Conservation (phyloP, 1,140 invertebrate species). For the Uloborus diversus region DNA sequence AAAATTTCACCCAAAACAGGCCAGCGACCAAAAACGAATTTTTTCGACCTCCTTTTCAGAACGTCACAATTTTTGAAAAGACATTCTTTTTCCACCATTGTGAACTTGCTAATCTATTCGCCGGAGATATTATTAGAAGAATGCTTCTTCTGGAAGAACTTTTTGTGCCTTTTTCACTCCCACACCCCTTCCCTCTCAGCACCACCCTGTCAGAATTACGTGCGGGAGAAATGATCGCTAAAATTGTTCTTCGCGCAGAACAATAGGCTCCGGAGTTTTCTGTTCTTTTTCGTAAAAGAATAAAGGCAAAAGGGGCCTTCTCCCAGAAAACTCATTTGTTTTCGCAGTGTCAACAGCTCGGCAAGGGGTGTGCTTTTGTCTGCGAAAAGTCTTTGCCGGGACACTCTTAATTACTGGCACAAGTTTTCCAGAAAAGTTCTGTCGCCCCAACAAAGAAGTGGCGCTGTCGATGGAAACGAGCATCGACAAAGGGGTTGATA, state of each 20-base stretch:
- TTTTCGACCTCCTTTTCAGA: not conserved
- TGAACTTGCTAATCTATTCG: constrained; percentile 43
- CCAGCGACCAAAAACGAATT: not conserved
- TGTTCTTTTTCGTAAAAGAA: constrained; percentile 30
- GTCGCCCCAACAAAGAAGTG: constrained; percentile 10
- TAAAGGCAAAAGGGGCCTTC: not conserved
- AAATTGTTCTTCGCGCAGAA: constrained; percentile 44
- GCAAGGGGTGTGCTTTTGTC: constrained; percentile 2
- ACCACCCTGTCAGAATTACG: constrained; percentile 21
- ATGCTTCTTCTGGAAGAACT: not conserved
- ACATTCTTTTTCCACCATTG: constrained; percentile 11
- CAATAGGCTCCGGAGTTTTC: constrained; percentile 13
- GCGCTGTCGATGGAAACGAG: not conserved
- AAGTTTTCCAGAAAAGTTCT: constrained; percentile 22
- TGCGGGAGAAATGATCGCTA: constrained; percentile 25
- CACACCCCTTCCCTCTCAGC: not conserved
- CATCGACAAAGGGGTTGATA: constrained; percentile 12
- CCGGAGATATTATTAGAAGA: constrained; percentile 36
- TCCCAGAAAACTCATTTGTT: constrained; percentile 43
- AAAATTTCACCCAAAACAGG: not conserved
- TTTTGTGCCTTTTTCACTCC: constrained; percentile 23
- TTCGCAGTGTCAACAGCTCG: constrained; percentile 35
- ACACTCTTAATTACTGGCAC: constrained; percentile 28
- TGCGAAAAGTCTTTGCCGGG: not conserved
- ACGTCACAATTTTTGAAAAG: not conserved